Base-by-base conservation (phyloP, 2,888 invertebrate genomes). In the Pogonocherus hispidulus region DNA sequence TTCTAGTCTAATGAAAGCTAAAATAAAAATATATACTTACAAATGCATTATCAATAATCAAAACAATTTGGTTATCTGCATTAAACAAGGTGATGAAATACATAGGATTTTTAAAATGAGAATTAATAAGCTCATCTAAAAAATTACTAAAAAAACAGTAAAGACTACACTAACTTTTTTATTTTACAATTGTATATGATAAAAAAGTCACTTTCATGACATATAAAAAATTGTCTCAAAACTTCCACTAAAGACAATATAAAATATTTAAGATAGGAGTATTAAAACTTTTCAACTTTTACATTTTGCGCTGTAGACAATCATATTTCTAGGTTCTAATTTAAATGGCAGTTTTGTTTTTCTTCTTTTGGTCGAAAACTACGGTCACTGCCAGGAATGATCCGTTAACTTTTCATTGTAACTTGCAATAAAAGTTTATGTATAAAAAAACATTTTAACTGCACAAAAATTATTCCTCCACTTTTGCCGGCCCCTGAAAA, bases 101-200 rank as follows among this genome's bases (percentile, higher is more conserved):
- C 75, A 72, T 70, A 63, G 64, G 70, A 76, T 72, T 74, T 74
- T 74, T 74, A 67, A 72, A 69, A 70, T 72, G 69, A 71, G 59
- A 52, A 66, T 65, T 52, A 63, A 60, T 66, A 72, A 79, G 79
- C 76, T 79, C 78, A 77, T 78, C 79, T 80, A 80, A 79, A 71
- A 78, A 74, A 74, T 76, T 78, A 79, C 67, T 71, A 76, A 74
- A 77, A n/a, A n/a, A 79, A 81, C 82, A 79, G 66, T 71, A 76
- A 74, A 77, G 79, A 81, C 83, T 84, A 84, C 79, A 72, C 81
- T 84, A 84, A 81, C 76, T 80, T 80, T 81, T 79, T 82, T 79
- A 83, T 84, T 84, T 85, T 85, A 85, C 84, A 84, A 80, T 81
- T 84, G 84, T 84, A 84, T 84, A 84, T 81, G 82, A 79, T 81